Evolutionary conservation across 2,888 invertebrate genomes (phyloP).

Genomic region (Nasonia oneida): DNA sequence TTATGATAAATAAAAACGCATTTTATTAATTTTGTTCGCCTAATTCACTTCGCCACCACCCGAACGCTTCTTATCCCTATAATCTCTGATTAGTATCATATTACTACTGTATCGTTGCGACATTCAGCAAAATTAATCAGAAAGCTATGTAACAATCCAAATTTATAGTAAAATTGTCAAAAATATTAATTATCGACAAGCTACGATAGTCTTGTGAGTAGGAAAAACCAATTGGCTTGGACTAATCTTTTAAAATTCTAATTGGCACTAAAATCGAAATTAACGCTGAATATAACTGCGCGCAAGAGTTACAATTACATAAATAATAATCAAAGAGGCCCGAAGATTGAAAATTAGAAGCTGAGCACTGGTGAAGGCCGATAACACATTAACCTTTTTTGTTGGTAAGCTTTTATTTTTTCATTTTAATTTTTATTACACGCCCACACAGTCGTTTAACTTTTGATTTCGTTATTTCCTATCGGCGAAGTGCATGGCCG

Average conservation of each 20-base stretch:
- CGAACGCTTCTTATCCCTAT: slow-evolving; percentile 42
- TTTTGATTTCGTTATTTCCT: slow-evolving; percentile 44
- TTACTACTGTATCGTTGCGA: slow-evolving; percentile 7
- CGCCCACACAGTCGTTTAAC: slow-evolving; percentile 41
- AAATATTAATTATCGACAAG: neutral
- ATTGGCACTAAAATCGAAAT: slow-evolving; percentile 40
- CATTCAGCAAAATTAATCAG: slow-evolving; percentile 40
- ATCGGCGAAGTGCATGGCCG: slow-evolving; percentile 42
- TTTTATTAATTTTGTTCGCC: slow-evolving; percentile 55
- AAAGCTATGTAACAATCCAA: slow-evolving; percentile 20
- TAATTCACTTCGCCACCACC: slow-evolving; percentile 52
- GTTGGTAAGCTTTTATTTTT: slow-evolving; percentile 76
- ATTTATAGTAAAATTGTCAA: neutral
- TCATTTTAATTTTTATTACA: slow-evolving; percentile 61
- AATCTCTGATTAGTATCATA: slow-evolving; percentile 43
- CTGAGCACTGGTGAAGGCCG: slow-evolving; percentile 73
- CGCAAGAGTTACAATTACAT: slow-evolving; percentile 13
- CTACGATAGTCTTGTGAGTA: neutral
- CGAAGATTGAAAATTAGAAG: slow-evolving; percentile 55
- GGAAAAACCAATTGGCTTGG: slow-evolving; percentile 38
- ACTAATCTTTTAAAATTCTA: slow-evolving; percentile 52
- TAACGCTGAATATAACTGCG: slow-evolving; percentile 38
- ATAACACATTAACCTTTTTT: slow-evolving; percentile 77
- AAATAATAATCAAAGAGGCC: slow-evolving; percentile 29
- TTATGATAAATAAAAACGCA: slow-evolving; percentile 52